phyloP scores from a whole-genome alignment of 1,140 invertebrate genomes.

The Physella acuta region DNA sequence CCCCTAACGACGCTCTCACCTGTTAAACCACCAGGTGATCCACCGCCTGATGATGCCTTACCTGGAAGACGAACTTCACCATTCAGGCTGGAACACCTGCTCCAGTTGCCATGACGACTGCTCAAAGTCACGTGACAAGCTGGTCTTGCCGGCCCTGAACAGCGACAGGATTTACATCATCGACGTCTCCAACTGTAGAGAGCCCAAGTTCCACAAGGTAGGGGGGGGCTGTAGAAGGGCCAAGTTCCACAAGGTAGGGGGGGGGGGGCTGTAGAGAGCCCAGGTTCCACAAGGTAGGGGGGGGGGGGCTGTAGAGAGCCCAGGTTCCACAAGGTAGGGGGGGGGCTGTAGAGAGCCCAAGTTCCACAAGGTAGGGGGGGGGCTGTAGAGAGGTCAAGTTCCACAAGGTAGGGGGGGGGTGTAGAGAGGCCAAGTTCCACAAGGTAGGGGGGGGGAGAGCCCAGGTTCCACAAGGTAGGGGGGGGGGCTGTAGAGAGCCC shows the following conservation, averaged over 20 bases:
- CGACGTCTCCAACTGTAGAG: constrained; percentile 74
- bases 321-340: too few relatives aligned
- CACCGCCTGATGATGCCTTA: constrained; percentile 79
- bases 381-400: too few relatives aligned
- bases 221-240: not conserved
- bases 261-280: too few relatives aligned
- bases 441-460: too few relatives aligned
- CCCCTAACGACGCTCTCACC: not conserved
- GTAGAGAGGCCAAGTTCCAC: too few relatives aligned
- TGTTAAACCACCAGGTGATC: constrained; percentile 83
- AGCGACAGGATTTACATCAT: constrained; percentile 85
- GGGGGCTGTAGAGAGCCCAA: too few relatives aligned
- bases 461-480: too few relatives aligned
- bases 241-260: too few relatives aligned
- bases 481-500: constrained; percentile 69
- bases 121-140: constrained; percentile 70
- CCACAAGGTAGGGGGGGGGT: too few relatives aligned
- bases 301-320: too few relatives aligned
- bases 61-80: constrained; percentile 87
- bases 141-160: constrained; percentile 81
- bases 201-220: constrained; percentile 70
- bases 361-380: too few relatives aligned
- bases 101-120: constrained; percentile 79
- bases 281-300: too few relatives aligned
- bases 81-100: constrained; percentile 94